These are phyloP conservation scores for Xyrauchen texanus DNA, from an alignment of 2,113 vertebrate species.

Conservation along the genomic window DNA sequence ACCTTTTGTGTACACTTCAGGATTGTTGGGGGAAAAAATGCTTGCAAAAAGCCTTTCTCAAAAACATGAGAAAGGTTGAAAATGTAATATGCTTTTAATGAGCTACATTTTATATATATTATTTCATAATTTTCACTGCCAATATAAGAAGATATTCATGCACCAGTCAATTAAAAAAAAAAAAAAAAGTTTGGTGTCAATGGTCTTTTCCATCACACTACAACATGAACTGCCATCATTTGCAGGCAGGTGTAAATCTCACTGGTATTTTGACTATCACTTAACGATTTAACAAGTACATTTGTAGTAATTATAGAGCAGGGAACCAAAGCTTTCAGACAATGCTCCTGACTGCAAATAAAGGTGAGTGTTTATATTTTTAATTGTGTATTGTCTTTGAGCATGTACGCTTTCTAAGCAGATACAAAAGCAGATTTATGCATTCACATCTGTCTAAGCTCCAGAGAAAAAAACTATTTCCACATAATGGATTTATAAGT, in stretches of 20 bases:
- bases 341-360: constrained; percentile 6
- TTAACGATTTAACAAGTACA: constrained; percentile 40
- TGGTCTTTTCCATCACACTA: constrained; percentile 50
- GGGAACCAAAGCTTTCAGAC: not conserved
- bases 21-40: constrained; percentile 24
- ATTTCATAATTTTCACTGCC: constrained; percentile 53
- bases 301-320: constrained; percentile 42
- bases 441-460: constrained; percentile 30
- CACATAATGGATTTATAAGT: not conserved
- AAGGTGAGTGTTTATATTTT: not conserved
- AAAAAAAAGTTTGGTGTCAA: constrained; percentile 42
- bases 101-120: constrained; percentile 45
- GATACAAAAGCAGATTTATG: constrained; percentile 18
- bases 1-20: constrained; percentile 13
- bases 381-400: not conserved
- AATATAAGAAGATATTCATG: constrained; percentile 53
- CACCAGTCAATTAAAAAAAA: constrained; percentile 48
- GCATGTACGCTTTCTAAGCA: not conserved
- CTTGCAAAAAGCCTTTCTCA: constrained; percentile 25
- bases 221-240: constrained; percentile 49
- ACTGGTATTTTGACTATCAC: constrained; percentile 36
- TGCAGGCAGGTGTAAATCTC: constrained; percentile 34
- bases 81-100: constrained; percentile 51
- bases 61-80: constrained; percentile 42
- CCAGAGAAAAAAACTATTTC: constrained; percentile 24